These are phyloP conservation scores for Penaeus chinensis DNA, from an alignment of 1,140 invertebrate genomes.

Conservation along the genomic window DNA sequence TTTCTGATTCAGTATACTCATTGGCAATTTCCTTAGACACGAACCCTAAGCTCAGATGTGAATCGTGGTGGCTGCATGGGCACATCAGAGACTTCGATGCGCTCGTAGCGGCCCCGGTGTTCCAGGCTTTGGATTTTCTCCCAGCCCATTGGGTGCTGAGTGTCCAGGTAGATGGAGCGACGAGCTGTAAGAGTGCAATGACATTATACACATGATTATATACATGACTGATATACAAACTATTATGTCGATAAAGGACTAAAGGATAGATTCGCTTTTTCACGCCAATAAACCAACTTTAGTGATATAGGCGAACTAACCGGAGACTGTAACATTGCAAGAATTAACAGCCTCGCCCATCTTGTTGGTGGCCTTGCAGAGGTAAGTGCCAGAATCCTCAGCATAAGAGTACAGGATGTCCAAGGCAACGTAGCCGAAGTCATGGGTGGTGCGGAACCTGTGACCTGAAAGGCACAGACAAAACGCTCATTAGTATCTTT, in stretches of 20 bases:
- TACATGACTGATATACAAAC: too few relatives aligned
- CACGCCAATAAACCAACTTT: too few relatives aligned
- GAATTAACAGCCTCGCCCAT: conserved; percentile 93
- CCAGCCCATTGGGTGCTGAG: conserved; percentile 91
- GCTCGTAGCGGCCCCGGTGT: conserved; percentile 80
- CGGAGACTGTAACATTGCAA: conserved; percentile 81
- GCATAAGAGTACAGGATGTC: conserved; percentile 93
- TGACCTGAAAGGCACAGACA: conserved; percentile 65
- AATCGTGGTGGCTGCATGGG: conserved; percentile 83
- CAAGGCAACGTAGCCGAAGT: conserved; percentile 95
- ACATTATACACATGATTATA: too few relatives aligned
- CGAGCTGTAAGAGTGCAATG: conserved; percentile 72
- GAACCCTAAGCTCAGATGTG: conserved; percentile 78
- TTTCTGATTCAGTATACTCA: neutral
- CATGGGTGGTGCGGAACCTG: conserved; percentile 84
- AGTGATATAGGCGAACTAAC: conserved; percentile 65
- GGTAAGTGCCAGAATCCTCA: conserved; percentile 94
- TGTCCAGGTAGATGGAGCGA: conserved; percentile 86
- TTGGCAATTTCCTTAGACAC: neutral
- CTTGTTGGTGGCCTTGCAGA: conserved; percentile 91
- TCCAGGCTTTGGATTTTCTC: conserved; percentile 92
- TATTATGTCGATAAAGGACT: too few relatives aligned
- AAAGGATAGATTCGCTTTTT: too few relatives aligned
- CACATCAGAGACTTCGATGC: conserved; percentile 84
- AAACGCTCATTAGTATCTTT: neutral